Conservation (phyloP, 1,140 invertebrate species). For the Neoseiulus cucumeris region DNA sequence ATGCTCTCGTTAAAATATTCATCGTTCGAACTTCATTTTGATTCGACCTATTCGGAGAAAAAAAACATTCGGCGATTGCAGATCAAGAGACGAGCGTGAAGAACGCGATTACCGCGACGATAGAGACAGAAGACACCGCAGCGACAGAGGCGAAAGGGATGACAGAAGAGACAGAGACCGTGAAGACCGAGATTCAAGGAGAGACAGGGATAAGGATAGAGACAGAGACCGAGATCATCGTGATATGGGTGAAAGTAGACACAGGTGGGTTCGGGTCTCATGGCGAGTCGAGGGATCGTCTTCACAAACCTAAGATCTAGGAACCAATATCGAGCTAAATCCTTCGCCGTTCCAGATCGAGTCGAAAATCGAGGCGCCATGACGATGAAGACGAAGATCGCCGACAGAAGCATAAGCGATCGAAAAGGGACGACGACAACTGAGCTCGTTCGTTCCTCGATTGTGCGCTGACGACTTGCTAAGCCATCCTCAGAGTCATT, state of each 20-base stretch:
- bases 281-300: too few relatives aligned
- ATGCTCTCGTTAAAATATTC: constrained; percentile 14
- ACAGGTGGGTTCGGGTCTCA: too few relatives aligned
- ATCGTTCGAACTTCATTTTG: constrained; percentile 11
- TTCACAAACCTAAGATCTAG: too few relatives aligned
- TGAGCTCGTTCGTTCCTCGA: neutral
- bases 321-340: too few relatives aligned
- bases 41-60: constrained; percentile 12
- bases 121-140: constrained; percentile 13
- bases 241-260: too few relatives aligned
- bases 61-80: constrained; percentile 7
- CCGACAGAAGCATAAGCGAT: neutral
- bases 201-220: constrained; percentile 17
- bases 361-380: neutral
- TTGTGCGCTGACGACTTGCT: too few relatives aligned
- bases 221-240: constrained; percentile 14
- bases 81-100: constrained; percentile 12
- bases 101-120: constrained; percentile 17
- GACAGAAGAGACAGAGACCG: constrained; percentile 15
- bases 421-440: neutral
- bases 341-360: neutral
- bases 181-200: constrained; percentile 17
- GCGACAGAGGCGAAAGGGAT: constrained; percentile 14
- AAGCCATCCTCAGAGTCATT: too few relatives aligned
- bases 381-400: constrained; percentile 1